phyloP scores from a whole-genome alignment of 2,888 invertebrate species.

The Heliconius ismenius region DNA sequence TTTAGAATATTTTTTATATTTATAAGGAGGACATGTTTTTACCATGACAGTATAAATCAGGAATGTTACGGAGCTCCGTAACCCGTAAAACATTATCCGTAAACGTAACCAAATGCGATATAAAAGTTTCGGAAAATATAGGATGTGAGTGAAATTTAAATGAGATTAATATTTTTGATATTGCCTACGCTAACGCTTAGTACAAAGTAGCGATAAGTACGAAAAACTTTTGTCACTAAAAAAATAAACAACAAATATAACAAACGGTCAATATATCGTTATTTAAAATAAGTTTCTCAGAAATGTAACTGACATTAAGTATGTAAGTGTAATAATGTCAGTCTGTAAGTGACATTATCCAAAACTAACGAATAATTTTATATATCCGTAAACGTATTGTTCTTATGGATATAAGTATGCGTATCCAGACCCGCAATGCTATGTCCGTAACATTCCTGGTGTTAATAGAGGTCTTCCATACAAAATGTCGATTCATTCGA shows the following conservation, averaged over 20 bases:
- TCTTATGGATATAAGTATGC: background rate
- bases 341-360: background rate
- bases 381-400: background rate
- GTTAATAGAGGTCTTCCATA: constrained; percentile 15
- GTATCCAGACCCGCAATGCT: background rate
- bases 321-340: too few species aligned
- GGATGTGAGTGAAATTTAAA: background rate
- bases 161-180: background rate
- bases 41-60: constrained; percentile 24
- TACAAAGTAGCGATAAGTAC: background rate
- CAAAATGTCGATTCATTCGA: background rate
- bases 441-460: constrained; percentile 2
- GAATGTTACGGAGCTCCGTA: constrained; percentile 2
- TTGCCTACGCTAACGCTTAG: background rate
- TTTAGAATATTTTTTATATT: background rate
- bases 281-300: background rate
- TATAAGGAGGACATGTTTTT: constrained; percentile 20
- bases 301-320: background rate
- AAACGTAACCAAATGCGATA: background rate
- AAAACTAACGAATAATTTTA: background rate
- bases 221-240: background rate
- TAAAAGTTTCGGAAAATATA: background rate
- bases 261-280: background rate
- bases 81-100: background rate
- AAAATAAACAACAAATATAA: background rate